Conservation (phyloP, 2,797 vertebrate species). For the Chrysocyon brachyurus region DNA sequence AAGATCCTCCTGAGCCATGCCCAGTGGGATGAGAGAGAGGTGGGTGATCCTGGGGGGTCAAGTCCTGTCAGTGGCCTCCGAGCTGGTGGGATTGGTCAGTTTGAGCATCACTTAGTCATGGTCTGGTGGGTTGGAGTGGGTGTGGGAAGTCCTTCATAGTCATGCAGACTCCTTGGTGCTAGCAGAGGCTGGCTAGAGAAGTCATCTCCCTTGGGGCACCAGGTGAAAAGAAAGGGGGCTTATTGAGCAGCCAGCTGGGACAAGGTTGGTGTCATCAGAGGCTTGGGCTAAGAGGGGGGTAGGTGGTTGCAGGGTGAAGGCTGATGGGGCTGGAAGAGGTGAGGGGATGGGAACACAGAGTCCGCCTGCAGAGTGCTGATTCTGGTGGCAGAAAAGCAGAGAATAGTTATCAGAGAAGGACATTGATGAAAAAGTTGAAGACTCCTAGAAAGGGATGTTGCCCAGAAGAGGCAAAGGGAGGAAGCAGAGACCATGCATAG, state of each 20-base stretch:
- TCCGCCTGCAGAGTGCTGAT: not conserved
- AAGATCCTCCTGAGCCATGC: not conserved
- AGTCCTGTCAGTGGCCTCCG: not conserved
- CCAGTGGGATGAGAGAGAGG: not conserved
- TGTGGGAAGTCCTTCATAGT: not conserved
- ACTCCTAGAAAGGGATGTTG: not conserved
- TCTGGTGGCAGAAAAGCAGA: not conserved
- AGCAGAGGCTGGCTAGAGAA: no score
- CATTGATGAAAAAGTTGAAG: rapidly evolving
- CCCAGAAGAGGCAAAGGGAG: not conserved
- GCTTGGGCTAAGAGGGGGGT: not conserved
- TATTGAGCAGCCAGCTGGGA: not conserved
- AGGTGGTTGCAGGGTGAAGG: not conserved
- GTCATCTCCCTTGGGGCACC: not conserved
- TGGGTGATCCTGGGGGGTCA: not conserved
- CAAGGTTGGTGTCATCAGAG: conserved; percentile 80
- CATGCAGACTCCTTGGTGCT: not conserved
- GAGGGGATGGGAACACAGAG: not conserved
- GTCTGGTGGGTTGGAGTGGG: not conserved
- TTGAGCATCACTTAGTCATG: not conserved
- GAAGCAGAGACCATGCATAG: not conserved
- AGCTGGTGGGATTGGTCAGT: rapidly evolving
- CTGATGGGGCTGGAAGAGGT: not conserved
- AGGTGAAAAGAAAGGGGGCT: not conserved
- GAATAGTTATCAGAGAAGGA: not conserved